phyloP scores from a whole-genome alignment of 2,113 vertebrate genomes.

The Apteryx mantelli region DNA sequence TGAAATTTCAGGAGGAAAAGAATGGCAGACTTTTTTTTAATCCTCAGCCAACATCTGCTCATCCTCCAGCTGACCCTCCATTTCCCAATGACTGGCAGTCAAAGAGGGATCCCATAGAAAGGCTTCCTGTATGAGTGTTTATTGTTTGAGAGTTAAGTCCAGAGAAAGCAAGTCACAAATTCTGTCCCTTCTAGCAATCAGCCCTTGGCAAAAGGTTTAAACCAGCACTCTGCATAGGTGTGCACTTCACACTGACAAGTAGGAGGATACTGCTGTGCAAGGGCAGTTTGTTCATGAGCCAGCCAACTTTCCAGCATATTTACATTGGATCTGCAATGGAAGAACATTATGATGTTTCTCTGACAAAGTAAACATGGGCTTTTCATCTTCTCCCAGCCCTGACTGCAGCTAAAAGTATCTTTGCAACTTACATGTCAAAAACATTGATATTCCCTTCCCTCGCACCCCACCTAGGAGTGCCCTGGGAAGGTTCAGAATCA shows the following conservation, averaged over 20 bases:
- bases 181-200: not conserved
- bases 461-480: not conserved
- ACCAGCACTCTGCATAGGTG: accelerated
- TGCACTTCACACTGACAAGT: not conserved
- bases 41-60: not conserved
- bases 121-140: not conserved
- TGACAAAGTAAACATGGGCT: not conserved
- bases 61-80: not conserved
- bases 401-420: not conserved
- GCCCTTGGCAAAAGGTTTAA: not conserved
- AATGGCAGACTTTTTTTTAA: not conserved
- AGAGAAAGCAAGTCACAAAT: not conserved
- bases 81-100: not conserved
- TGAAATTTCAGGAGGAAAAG: not conserved
- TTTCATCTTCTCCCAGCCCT: not conserved
- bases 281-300: not conserved
- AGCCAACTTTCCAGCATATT: not conserved
- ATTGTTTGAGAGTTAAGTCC: not conserved
- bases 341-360: not conserved
- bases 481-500: not conserved
- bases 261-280: not conserved
- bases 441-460: not conserved
- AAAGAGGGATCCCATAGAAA: not conserved
- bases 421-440: not conserved
- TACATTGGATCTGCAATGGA: not conserved